A percentile compares a stretch with the other conserved stretches of the same genome.
Conservation (phyloP, 2,888 invertebrate species). For the Lepas anatifera region DNA sequence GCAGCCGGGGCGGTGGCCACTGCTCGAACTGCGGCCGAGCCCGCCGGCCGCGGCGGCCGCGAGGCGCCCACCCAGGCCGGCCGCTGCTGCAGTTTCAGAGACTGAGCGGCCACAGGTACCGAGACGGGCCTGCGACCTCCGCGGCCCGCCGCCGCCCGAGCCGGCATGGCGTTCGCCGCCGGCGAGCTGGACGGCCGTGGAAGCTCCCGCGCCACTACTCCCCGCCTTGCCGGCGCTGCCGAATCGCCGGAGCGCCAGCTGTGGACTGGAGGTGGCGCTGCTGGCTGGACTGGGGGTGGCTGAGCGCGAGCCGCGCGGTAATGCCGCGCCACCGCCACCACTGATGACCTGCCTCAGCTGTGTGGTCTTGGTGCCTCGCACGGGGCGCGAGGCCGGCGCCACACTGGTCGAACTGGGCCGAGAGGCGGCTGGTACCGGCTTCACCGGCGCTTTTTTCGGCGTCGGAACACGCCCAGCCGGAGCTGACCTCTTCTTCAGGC, state of each 20-base stretch:
- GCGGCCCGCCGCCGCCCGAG: not conserved
- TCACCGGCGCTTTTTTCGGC: slow-evolving; percentile 20
- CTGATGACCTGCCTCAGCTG: slow-evolving; percentile 29
- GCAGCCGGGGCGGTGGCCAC: not conserved
- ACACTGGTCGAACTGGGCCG: slow-evolving; percentile 44
- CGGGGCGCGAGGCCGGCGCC: slow-evolving; percentile 28
- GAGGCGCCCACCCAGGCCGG: slow-evolving; percentile 22
- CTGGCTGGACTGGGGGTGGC: slow-evolving; percentile 20
- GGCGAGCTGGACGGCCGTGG: slow-evolving; percentile 13
- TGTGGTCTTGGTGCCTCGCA: slow-evolving; percentile 30
- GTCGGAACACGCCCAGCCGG: not conserved
- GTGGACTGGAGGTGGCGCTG: slow-evolving; percentile 28
- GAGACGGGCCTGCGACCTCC: not conserved
- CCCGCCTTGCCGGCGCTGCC: slow-evolving; percentile 4
- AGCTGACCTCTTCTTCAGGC: slow-evolving; percentile 13
- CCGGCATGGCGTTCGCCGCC: not conserved
- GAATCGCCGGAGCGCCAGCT: slow-evolving; percentile 28
- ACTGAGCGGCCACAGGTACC: not conserved
- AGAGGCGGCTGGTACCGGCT: slow-evolving; percentile 41
- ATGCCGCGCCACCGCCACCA: slow-evolving; percentile 27
- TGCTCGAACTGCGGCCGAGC: not conserved
- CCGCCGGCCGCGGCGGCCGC: not conserved
- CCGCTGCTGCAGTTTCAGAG: not conserved
- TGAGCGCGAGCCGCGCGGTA: not conserved
- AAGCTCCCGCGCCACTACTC: slow-evolving; percentile 20